These are phyloP conservation scores for Cacajao melanocephalus DNA, from an alignment of 2,797 vertebrate genomes.

Conservation along the genomic window DNA sequence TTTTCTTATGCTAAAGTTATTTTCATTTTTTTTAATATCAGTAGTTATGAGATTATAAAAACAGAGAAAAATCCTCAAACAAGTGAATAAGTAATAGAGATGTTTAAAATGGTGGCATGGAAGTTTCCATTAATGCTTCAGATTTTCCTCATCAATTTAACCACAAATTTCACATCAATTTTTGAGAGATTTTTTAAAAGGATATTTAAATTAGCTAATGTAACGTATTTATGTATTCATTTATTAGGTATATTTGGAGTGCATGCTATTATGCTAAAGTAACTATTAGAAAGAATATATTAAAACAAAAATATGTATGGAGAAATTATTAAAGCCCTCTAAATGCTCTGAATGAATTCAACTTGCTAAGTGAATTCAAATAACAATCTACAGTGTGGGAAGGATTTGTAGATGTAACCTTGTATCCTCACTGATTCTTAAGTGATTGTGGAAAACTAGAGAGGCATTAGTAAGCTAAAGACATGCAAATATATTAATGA, in stretches of 20 bases:
- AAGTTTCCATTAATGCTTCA: background rate
- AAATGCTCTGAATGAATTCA: background rate
- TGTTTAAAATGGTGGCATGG: background rate
- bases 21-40: background rate
- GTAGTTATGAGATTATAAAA: background rate
- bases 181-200: background rate
- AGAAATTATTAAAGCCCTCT: background rate
- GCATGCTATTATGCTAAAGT: background rate
- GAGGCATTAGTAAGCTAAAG: background rate
- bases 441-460: background rate
- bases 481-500: background rate
- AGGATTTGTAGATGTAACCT: background rate
- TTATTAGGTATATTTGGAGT: background rate
- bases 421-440: background rate
- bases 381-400: background rate
- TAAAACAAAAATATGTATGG: background rate
- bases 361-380: background rate
- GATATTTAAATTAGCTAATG: conserved; percentile 27
- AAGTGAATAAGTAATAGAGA: background rate
- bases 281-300: background rate
- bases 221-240: background rate
- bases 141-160: background rate
- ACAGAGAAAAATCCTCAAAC: background rate
- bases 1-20: background rate
- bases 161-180: background rate